phyloP scores from a whole-genome alignment of 2,113 vertebrate genomes.

The Astatotilapia flaviijosephi region DNA sequence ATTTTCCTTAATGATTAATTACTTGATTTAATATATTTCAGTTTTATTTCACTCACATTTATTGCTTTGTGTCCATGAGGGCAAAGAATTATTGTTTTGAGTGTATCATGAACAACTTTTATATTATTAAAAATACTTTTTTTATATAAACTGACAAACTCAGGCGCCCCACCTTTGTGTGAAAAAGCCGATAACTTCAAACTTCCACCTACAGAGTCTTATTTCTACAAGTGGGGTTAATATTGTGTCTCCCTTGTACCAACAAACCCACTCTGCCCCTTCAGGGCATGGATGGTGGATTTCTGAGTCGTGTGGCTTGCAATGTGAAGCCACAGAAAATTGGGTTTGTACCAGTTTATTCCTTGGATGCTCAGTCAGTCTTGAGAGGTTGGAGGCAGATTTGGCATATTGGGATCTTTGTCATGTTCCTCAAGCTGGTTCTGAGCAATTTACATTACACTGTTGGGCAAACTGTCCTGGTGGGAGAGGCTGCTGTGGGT shows the following conservation, averaged over 20 bases:
- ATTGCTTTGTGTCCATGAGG: rapidly evolving
- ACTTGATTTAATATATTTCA: neutral
- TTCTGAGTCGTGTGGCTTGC: neutral
- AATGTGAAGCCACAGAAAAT: neutral
- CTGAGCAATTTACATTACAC: neutral
- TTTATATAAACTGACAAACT: neutral
- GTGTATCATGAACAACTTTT: neutral
- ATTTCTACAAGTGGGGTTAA: neutral
- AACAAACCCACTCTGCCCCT: neutral
- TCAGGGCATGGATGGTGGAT: neutral
- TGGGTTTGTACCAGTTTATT: neutral
- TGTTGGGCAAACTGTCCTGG: neutral
- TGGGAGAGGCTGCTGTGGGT: neutral
- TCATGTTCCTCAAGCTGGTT: neutral
- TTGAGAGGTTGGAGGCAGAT: neutral
- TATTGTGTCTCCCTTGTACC: neutral
- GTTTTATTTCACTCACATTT: neutral
- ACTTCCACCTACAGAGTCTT: neutral
- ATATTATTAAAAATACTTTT: neutral
- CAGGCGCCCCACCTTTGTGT: rapidly evolving
- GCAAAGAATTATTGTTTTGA: neutral
- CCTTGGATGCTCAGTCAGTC: neutral
- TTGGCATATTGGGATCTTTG: neutral
- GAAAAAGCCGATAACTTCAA: neutral
- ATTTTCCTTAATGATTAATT: neutral